Evolutionary conservation across 2,888 invertebrate species (phyloP).

Genomic region (Drosophila robusta): DNA sequence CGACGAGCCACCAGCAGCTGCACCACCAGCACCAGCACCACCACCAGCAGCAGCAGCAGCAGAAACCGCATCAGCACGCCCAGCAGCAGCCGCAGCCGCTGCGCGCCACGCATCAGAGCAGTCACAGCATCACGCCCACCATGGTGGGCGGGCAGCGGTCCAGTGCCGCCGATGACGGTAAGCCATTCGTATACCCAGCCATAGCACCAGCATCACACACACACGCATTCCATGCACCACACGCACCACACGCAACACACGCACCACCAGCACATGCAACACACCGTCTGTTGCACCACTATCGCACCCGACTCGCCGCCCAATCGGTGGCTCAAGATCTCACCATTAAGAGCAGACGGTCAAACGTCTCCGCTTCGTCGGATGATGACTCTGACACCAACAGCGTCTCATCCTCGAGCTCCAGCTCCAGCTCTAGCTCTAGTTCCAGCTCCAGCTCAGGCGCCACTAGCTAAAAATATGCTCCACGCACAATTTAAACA

Average conservation of each 20-base stretch:
- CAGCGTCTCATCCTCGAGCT: conserved; percentile 42
- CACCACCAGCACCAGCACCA: conserved; percentile 51
- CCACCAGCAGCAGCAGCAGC: conserved; percentile 50
- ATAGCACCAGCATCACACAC: conserved; percentile 26
- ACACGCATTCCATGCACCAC: conserved; percentile 27
- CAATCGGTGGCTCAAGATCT: conserved; percentile 72
- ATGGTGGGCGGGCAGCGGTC: conserved; percentile 58
- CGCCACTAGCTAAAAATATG: conserved; percentile 1
- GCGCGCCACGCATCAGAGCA: conserved; percentile 40
- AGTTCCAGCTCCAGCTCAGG: conserved; percentile 6
- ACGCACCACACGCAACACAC: conserved; percentile 20
- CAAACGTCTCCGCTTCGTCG: conserved; percentile 19
- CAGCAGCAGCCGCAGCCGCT: conserved; percentile 43
- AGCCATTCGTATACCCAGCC: conserved; percentile 64
- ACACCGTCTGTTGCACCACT: conserved; percentile 31
- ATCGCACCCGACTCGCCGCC: conserved; percentile 55
- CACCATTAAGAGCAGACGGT: conserved; percentile 48
- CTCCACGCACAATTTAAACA: conserved; percentile 13
- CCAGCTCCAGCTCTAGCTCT: conserved; percentile 18
- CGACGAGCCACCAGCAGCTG: conserved; percentile 55
- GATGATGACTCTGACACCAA: conserved; percentile 41
- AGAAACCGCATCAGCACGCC: conserved; percentile 39
- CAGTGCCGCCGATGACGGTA: conserved; percentile 69
- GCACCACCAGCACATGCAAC: conserved; percentile 41
- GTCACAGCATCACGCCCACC: conserved; percentile 61